These are phyloP conservation scores for Engraulis encrasicolus DNA, from an alignment of 2,113 vertebrate species.

Conservation along the genomic window DNA sequence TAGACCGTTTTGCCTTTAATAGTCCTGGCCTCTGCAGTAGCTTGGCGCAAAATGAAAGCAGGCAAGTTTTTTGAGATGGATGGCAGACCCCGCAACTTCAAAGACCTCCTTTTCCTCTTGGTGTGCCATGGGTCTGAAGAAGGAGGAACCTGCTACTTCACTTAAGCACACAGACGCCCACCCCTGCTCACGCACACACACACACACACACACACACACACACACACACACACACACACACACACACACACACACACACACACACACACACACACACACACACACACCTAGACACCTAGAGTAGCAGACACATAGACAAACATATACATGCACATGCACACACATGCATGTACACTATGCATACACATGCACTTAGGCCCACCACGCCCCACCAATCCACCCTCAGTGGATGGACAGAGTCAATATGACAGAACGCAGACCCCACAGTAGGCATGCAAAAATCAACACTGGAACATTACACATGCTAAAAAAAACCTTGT, in stretches of 20 bases:
- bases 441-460: slow-evolving; percentile 15
- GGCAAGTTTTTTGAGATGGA: slow-evolving; percentile 63
- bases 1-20: slow-evolving; percentile 69
- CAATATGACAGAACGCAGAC: slow-evolving; percentile 9
- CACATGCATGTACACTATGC: neutral
- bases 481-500: slow-evolving; percentile 11
- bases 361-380: neutral
- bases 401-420: slow-evolving; percentile 8
- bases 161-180: slow-evolving; percentile 55
- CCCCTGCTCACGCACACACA: slow-evolving; percentile 28
- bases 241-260: slow-evolving; percentile 31
- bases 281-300: no score
- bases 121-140: slow-evolving; percentile 51
- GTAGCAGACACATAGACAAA: no score
- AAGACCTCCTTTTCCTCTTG: slow-evolving; percentile 59
- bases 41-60: slow-evolving; percentile 77
- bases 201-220: slow-evolving; percentile 1
- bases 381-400: neutral
- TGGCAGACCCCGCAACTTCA: slow-evolving; percentile 75
- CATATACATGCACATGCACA: slow-evolving; percentile 27
- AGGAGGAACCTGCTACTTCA: slow-evolving; percentile 64
- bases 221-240: slow-evolving; percentile 27
- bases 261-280: slow-evolving; percentile 21
- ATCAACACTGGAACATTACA: slow-evolving; percentile 12
- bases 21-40: slow-evolving; percentile 67